phyloP scores from a whole-genome alignment of 2,797 vertebrate species.

The Saguinus oedipus region DNA sequence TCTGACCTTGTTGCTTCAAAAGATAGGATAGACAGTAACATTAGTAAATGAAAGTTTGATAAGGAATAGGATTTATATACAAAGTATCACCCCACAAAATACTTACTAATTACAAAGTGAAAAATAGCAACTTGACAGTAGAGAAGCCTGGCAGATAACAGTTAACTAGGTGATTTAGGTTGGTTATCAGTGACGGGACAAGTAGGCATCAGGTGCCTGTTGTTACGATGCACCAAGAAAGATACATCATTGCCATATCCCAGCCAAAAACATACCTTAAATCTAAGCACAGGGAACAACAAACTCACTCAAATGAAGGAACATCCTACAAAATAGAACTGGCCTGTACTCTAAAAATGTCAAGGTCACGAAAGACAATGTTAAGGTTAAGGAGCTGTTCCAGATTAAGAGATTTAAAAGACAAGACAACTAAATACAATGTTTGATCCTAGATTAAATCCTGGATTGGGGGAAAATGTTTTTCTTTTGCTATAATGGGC shows the following conservation, averaged over 20 bases:
- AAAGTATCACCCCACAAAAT: constrained; percentile 33
- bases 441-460: constrained; percentile 56
- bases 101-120: constrained; percentile 37
- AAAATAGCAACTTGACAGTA: constrained; percentile 25
- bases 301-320: constrained; percentile 6
- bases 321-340: background rate
- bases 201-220: background rate
- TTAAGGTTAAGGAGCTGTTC: constrained; percentile 32
- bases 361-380: constrained; percentile 55
- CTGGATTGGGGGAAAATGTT: background rate
- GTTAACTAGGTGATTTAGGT: background rate
- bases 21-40: background rate
- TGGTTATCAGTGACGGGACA: background rate
- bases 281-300: background rate
- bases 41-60: background rate
- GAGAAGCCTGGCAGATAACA: background rate
- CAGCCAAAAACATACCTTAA: background rate
- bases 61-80: constrained; percentile 15
- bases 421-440: constrained; percentile 56
- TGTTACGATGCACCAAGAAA: background rate
- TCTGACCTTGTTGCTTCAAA: background rate
- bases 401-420: constrained; percentile 58
- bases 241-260: background rate
- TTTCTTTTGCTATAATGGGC: constrained; percentile 44
- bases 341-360: background rate